These are phyloP conservation scores for Ornithoptera alexandrae DNA, from an alignment of 2,888 invertebrate genomes.

Conservation along the genomic window DNA sequence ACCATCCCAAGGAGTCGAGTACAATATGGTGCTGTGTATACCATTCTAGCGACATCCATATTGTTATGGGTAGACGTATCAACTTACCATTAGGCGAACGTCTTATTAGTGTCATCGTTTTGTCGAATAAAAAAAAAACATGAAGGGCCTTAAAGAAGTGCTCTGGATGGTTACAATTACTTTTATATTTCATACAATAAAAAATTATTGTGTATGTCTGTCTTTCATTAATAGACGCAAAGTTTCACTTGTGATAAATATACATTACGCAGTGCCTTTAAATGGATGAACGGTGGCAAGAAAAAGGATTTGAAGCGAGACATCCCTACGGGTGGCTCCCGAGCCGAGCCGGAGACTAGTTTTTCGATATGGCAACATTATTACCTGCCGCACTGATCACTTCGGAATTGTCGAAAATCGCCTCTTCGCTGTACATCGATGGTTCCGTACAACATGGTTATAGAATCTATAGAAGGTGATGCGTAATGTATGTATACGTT, in stretches of 20 bases:
- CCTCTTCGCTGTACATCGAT: slow-evolving; percentile 17
- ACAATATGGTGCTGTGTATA: too few relatives aligned
- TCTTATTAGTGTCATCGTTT: too few relatives aligned
- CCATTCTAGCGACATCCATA: too few relatives aligned
- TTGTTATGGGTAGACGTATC: too few relatives aligned
- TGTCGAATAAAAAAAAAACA: too few relatives aligned
- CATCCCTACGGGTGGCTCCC: slow-evolving; percentile 51
- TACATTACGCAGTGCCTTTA: slow-evolving; percentile 53
- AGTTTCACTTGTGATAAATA: slow-evolving; percentile 57
- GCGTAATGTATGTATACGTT: slow-evolving; percentile 19
- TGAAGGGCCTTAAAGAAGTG: too few relatives aligned
- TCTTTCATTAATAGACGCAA: slow-evolving; percentile 49
- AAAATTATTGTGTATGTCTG: slow-evolving; percentile 32
- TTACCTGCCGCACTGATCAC: slow-evolving; percentile 11
- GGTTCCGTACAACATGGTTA: slow-evolving; percentile 7
- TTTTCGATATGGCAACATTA: slow-evolving; percentile 40
- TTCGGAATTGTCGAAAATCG: slow-evolving; percentile 23
- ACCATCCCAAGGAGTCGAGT: too few relatives aligned
- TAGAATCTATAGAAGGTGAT: neutral
- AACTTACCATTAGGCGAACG: too few relatives aligned
- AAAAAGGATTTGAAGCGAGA: slow-evolving; percentile 51
- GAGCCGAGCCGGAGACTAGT: slow-evolving; percentile 44
- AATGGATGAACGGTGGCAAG: slow-evolving; percentile 48
- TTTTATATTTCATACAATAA: too few relatives aligned
- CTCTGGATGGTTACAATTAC: too few relatives aligned